phyloP scores from a whole-genome alignment of 2,888 invertebrate species.

The Agrochola lota region DNA sequence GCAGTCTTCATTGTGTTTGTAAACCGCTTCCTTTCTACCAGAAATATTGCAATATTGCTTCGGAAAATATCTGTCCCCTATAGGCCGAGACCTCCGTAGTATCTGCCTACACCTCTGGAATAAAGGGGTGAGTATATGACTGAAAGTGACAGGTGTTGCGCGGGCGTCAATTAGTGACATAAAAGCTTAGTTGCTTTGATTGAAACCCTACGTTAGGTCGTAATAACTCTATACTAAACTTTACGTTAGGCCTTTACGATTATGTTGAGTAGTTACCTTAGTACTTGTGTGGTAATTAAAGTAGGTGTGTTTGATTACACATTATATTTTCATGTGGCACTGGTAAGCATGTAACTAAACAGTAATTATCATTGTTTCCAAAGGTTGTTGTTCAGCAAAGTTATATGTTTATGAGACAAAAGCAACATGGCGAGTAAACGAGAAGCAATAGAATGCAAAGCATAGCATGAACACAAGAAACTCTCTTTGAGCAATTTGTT shows the following conservation, averaged over 20 bases:
- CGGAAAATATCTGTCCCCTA: not conserved
- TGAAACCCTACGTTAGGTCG: constrained; percentile 25
- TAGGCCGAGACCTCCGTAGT: not conserved
- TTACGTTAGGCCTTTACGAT: not conserved
- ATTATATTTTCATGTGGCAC: not conserved
- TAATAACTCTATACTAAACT: constrained; percentile 39
- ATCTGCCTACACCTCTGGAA: not conserved
- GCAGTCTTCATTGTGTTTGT: not conserved
- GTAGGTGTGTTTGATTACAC: constrained; percentile 5
- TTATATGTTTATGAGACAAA: not conserved
- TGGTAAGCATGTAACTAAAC: not conserved
- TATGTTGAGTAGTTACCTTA: not conserved
- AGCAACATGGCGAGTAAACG: not conserved
- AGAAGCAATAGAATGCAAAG: not conserved
- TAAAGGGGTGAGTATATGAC: not conserved
- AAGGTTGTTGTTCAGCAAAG: not conserved
- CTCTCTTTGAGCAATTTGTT: not conserved
- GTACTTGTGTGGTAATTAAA: constrained; percentile 8
- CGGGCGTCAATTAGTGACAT: constrained; percentile 38
- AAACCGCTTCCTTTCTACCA: not conserved
- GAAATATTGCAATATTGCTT: not conserved
- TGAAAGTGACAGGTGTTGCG: constrained; percentile 1
- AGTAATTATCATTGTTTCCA: not conserved
- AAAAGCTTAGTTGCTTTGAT: constrained; percentile 49
- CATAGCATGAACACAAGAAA: not conserved